Evolutionary conservation across 2,113 vertebrate genomes (phyloP).

Genomic region (Chascanopsetta lugubris): DNA sequence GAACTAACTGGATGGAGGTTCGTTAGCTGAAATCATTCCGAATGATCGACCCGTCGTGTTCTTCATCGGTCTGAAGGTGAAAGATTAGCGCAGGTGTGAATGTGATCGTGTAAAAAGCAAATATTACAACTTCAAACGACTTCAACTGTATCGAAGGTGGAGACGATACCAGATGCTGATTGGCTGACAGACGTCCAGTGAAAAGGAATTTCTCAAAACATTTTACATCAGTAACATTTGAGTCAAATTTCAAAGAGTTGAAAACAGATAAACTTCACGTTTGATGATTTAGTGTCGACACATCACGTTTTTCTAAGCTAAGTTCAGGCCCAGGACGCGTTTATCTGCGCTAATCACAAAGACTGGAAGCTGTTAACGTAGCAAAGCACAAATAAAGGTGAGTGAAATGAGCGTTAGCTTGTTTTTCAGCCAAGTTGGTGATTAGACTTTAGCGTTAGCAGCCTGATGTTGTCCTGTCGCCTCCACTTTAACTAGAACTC

Average conservation of each 20-base stretch:
- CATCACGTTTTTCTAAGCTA: background rate
- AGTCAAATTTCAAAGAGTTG: background rate
- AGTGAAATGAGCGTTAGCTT: too few relatives aligned
- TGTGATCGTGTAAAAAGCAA: background rate
- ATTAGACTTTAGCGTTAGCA: too few relatives aligned
- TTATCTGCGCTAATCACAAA: conserved; percentile 22
- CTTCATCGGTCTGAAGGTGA: background rate
- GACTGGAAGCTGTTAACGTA: conserved; percentile 3
- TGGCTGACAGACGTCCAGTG: background rate
- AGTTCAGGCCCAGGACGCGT: background rate
- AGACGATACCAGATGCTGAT: background rate
- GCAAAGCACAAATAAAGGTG: too few relatives aligned
- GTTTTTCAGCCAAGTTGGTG: too few relatives aligned
- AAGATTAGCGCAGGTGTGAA: background rate
- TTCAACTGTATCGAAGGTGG: background rate
- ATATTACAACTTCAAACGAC: background rate
- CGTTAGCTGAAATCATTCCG: too few relatives aligned
- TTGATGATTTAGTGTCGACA: background rate
- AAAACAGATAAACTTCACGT: background rate
- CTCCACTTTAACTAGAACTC: too few relatives aligned
- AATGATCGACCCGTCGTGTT: too few relatives aligned
- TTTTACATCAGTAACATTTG: background rate
- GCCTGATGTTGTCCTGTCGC: too few relatives aligned
- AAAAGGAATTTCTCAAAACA: background rate
- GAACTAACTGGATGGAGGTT: too few relatives aligned